These are phyloP conservation scores for Potorous gilbertii DNA, from an alignment of 2,797 vertebrate species.

Conservation along the genomic window DNA sequence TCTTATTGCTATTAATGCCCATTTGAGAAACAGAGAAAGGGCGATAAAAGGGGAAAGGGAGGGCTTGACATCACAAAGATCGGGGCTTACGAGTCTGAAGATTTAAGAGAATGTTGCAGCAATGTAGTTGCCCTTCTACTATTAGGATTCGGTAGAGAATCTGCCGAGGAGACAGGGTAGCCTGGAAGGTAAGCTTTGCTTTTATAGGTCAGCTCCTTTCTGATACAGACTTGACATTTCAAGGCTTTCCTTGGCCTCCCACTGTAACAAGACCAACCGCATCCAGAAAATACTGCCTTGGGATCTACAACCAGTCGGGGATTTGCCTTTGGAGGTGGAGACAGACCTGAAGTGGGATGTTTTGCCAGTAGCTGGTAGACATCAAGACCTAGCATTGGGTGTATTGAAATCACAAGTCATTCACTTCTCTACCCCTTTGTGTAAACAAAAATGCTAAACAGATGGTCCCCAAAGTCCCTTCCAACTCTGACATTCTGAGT, in stretches of 20 bases:
- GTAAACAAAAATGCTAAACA: not conserved
- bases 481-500: not conserved
- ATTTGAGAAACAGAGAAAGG: not conserved
- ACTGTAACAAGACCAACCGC: not conserved
- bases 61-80: not conserved
- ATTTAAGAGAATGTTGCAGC: not conserved
- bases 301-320: not conserved
- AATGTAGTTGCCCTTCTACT: not conserved
- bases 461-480: not conserved
- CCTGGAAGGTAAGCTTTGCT: not conserved
- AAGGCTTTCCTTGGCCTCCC: not conserved
- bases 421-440: not conserved
- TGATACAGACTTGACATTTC: not conserved
- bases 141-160: not conserved
- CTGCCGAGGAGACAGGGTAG: not conserved
- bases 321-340: not conserved
- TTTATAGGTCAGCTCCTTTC: not conserved
- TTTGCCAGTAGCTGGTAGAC: not conserved
- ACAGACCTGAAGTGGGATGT: not conserved
- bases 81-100: not conserved
- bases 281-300: not conserved
- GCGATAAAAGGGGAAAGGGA: not conserved
- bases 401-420: not conserved
- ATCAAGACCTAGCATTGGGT: not conserved
- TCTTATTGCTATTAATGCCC: not conserved